Evolutionary conservation across 2,797 vertebrate genomes (phyloP).

Genomic region (Novumbra hubbsi): DNA sequence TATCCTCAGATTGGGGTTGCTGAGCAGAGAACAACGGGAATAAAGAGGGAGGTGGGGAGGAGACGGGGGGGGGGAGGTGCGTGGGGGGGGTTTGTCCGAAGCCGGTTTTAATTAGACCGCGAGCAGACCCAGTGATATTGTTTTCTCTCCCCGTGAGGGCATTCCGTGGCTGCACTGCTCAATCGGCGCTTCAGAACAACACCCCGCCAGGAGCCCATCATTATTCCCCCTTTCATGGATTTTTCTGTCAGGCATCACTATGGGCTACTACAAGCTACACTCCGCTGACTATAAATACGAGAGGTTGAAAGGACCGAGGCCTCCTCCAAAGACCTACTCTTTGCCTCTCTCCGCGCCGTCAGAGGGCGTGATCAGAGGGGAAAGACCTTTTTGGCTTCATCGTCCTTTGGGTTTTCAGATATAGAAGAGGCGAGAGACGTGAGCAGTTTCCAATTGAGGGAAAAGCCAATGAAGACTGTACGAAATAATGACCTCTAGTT

Average conservation of each 20-base stretch:
- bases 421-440: too few relatives aligned
- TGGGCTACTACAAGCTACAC: conserved; percentile 20
- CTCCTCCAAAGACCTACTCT: not conserved
- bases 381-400: too few relatives aligned
- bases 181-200: conserved; percentile 31
- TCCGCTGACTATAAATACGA: not conserved
- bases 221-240: conserved; percentile 27
- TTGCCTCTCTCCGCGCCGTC: too few relatives aligned
- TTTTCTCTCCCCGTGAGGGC: not conserved
- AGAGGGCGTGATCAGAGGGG: too few relatives aligned
- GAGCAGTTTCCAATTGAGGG: too few relatives aligned
- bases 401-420: too few relatives aligned
- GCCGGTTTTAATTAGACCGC: conserved; percentile 52
- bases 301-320: not conserved
- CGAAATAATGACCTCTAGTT: not conserved
- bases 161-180: not conserved
- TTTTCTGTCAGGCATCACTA: conserved; percentile 25
- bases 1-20: conserved; percentile 49
- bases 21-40: conserved; percentile 34
- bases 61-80: not conserved
- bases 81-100: conserved; percentile 17
- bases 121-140: conserved; percentile 3
- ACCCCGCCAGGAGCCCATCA: conserved; percentile 24
- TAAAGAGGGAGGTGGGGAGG: not conserved
- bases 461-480: not conserved